Evolutionary conservation across 1,140 invertebrate genomes (phyloP).

Genomic region (Drosophila jambulina): DNA sequence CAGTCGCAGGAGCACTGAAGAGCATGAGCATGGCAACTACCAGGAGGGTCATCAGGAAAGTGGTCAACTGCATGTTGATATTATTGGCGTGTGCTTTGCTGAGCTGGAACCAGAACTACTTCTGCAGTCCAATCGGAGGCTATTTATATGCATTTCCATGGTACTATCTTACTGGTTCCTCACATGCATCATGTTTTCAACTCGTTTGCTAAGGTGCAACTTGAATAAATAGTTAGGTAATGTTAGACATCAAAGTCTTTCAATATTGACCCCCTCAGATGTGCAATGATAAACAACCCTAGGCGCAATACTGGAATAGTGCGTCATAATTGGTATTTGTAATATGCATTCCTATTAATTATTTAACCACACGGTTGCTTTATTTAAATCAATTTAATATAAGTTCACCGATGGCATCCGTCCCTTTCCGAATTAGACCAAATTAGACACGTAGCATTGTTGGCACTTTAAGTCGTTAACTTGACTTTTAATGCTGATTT

Average conservation of each 20-base stretch:
- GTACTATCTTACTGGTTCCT: not conserved
- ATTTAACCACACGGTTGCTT: too few species aligned
- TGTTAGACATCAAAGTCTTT: not conserved
- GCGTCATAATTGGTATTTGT: not conserved
- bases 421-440: too few species aligned
- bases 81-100: not conserved
- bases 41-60: constrained; percentile 31
- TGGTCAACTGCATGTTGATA: constrained; percentile 13
- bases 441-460: too few species aligned
- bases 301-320: not conserved
- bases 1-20: constrained; percentile 10
- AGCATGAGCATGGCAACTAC: constrained; percentile 23
- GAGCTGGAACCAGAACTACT: constrained; percentile 10
- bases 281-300: not conserved
- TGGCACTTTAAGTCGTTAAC: too few species aligned
- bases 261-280: not conserved
- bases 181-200: not conserved
- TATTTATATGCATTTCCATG: constrained; percentile 7
- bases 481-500: too few species aligned
- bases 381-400: not conserved
- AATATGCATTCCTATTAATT: not conserved
- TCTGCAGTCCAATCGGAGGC: not conserved
- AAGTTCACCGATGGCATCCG: not conserved
- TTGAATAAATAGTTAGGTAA: constrained; percentile 2
- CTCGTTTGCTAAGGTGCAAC: not conserved